Percentiles rank a stretch among this genome's conserved stretches.
Evolutionary conservation across 2,113 vertebrate species (phyloP).

Genomic region (Entelurus aequoreus): DNA sequence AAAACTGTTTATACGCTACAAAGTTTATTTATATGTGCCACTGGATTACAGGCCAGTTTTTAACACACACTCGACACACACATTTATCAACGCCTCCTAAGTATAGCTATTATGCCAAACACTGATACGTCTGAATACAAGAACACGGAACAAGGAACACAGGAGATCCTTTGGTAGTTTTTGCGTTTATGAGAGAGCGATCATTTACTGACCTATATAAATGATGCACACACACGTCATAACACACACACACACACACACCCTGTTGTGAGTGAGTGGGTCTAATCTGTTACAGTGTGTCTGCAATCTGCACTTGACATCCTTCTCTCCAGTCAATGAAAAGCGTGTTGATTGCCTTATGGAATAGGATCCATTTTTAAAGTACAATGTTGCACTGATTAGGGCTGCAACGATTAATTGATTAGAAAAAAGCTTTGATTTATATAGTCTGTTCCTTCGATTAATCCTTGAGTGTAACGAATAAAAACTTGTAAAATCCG

Average conservation of each 20-base stretch:
- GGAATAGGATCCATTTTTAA: constrained; percentile 9
- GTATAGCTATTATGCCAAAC: constrained; percentile 34
- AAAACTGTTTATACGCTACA: constrained; percentile 76
- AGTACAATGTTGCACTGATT: constrained; percentile 1
- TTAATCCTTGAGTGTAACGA: too few relatives aligned
- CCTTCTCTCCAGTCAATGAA: constrained; percentile 10
- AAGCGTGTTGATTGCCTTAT: constrained; percentile 1
- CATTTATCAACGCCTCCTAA: constrained; percentile 14
- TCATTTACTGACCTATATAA: background rate
- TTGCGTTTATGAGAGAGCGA: constrained; percentile 50
- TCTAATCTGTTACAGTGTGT: constrained; percentile 39
- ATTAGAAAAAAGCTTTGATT: too few relatives aligned
- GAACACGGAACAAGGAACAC: constrained; percentile 73
- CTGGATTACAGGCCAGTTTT: constrained; percentile 74
- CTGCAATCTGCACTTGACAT: constrained; percentile 16
- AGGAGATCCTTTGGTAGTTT: constrained; percentile 78
- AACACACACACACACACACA: constrained; percentile 8
- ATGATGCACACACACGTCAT: constrained; percentile 20
- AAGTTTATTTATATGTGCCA: constrained; percentile 74
- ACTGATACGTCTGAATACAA: constrained; percentile 41
- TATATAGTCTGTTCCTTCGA: too few relatives aligned
- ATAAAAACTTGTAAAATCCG: too few relatives aligned
- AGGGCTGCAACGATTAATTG: too few relatives aligned
- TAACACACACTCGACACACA: constrained; percentile 19
- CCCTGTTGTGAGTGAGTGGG: constrained; percentile 15